These are phyloP conservation scores for Tupiocoris notatus DNA, from an alignment of 2,888 invertebrate species.

Conservation along the genomic window DNA sequence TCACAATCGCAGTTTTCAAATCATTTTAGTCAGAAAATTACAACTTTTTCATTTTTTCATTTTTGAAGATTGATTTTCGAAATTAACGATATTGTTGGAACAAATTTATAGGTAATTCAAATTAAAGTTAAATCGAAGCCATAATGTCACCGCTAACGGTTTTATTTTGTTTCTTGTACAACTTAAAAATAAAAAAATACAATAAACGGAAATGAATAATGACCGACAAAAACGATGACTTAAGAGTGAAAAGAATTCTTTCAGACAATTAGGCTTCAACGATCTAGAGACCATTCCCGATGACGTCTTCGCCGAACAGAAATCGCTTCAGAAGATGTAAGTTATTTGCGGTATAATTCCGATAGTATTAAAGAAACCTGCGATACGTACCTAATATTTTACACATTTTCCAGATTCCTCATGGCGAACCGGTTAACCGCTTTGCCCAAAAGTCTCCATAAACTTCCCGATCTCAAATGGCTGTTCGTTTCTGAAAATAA, in stretches of 20 bases:
- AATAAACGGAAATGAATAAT: too few relatives aligned
- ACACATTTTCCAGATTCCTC: constrained; percentile 52
- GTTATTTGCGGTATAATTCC: too few relatives aligned
- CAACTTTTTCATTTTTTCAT: background rate
- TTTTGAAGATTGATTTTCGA: background rate
- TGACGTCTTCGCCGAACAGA: constrained; percentile 48
- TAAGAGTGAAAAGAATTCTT: background rate
- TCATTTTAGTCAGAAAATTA: background rate
- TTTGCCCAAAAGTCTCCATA: constrained; percentile 53
- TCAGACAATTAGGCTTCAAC: constrained; percentile 11
- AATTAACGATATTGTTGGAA: too few relatives aligned
- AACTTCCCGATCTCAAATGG: constrained; percentile 55
- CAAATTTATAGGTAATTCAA: too few relatives aligned
- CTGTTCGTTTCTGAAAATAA: constrained; percentile 57
- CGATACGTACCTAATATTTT: background rate
- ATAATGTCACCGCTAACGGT: too few relatives aligned
- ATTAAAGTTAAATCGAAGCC: too few relatives aligned
- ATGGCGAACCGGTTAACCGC: constrained; percentile 53
- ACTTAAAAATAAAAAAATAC: too few relatives aligned
- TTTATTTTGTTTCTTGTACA: too few relatives aligned
- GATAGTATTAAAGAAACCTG: too few relatives aligned
- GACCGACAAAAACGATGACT: too few relatives aligned
- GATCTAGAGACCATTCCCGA: constrained; percentile 46
- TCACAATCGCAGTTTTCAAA: background rate
- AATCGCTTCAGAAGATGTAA: constrained; percentile 50